phyloP scores from a whole-genome alignment of 1,140 invertebrate species.

The Phymastichus coffea region DNA sequence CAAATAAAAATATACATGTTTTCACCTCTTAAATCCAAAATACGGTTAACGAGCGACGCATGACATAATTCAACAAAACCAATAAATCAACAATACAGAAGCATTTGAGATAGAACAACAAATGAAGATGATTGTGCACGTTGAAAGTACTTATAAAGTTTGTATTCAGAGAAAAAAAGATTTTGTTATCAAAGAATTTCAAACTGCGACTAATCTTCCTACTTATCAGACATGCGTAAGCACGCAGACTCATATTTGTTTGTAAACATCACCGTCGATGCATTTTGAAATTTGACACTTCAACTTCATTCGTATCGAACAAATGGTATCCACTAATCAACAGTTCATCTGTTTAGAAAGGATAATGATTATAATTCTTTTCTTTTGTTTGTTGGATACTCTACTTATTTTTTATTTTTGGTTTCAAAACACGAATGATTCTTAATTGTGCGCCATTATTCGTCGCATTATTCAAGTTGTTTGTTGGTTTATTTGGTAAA shows the following conservation, averaged over 20 bases:
- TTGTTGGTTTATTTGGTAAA: background rate
- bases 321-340: slow-evolving; percentile 24
- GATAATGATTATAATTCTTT: slow-evolving; percentile 5
- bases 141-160: slow-evolving; percentile 18
- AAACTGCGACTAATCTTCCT: slow-evolving; percentile 33
- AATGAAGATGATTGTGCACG: slow-evolving; percentile 21
- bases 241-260: no score
- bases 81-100: slow-evolving; percentile 1
- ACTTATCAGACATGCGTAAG: no score
- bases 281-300: slow-evolving; percentile 26
- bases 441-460: slow-evolving; percentile 8
- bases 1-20: slow-evolving; percentile 6
- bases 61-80: slow-evolving; percentile 7
- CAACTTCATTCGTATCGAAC: slow-evolving; percentile 27
- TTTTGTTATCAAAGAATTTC: slow-evolving; percentile 24
- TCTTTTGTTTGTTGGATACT: no score
- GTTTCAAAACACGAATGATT: slow-evolving; percentile 18
- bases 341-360: slow-evolving; percentile 10
- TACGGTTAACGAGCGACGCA: background rate
- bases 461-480: slow-evolving; percentile 8
- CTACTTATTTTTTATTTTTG: background rate
- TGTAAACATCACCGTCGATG: slow-evolving; percentile 38
- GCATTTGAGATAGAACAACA: background rate
- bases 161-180: slow-evolving; percentile 11
- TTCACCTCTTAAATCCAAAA: background rate